Evolutionary conservation across 2,888 invertebrate species (phyloP), one percentile per base, ranked within the genome.

Genomic region (Zootermopsis nevadensis): DNA sequence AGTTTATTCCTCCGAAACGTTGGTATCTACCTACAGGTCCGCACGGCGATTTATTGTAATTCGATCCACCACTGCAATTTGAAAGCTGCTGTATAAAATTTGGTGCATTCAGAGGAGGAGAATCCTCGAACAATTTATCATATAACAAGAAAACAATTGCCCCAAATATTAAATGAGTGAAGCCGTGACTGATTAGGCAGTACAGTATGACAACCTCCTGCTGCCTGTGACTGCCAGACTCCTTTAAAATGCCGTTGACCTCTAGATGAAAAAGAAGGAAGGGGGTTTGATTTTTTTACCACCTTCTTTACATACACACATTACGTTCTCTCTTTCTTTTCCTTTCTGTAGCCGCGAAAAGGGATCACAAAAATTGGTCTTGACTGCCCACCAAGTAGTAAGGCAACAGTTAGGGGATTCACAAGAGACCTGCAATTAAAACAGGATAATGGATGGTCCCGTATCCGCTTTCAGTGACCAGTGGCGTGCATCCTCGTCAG

Each of bases 221-320:
- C 31, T 31, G 33, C 69, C 33, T 69, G 15, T 19, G 69, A 69
- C 69, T 69, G 69, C 19, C 69, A 30, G 69, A 69, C 69, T 69
- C 69, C 69, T 69, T 69, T 69, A 69, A 69, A 69, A 69, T 33
- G 69, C 33, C 69, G 19, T 33, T 69, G 69, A 69, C 69, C 69
- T 69, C 69, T 69, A n/a, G n/a, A 27, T 19, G 22, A 55, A 60
- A 27, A 60, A 60, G 60, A 27, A 60, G 60, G 60, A 60, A 27
- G 60, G 60, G 8, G 60, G 60, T 8, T 60, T 12, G 12, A n/a
- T n/a, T 60, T 60, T 48, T n/a, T 60, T 60, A 60, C 60, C 60
- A n/a, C 30, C 69, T 69, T 69, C 69, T 69, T 69, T 69, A 69
- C 69, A 69, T 69, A 69, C 19, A 60, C 60, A 27, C 60, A 33